phyloP scores from a whole-genome alignment of 2,888 invertebrate species.

The Ditula angustiorana region DNA sequence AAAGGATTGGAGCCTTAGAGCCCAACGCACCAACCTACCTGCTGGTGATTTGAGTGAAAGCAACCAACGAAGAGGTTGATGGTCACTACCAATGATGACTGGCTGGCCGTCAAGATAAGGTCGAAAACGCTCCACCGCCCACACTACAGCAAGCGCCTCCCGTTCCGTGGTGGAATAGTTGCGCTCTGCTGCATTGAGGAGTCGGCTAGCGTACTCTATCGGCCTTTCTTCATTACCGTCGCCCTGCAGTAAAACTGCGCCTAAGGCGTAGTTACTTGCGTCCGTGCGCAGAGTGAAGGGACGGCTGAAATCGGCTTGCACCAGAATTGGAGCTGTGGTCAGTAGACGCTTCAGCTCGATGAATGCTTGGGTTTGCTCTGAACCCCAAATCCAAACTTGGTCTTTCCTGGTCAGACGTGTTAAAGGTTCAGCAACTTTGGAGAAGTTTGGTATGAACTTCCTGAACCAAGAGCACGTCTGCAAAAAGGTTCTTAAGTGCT shows the following conservation, averaged over 20 bases:
- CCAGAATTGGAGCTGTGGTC: too few species aligned
- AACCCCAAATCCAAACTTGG: conserved; percentile 17
- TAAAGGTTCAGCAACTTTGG: too few species aligned
- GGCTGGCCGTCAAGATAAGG: conserved; percentile 60
- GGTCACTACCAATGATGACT: conserved; percentile 61
- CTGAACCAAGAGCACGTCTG: conserved; percentile 47
- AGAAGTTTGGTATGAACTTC: conserved; percentile 1
- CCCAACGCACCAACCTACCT: conserved; percentile 69
- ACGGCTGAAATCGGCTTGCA: too few species aligned
- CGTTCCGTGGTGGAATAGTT: conserved; percentile 60
- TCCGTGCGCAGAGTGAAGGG: too few species aligned
- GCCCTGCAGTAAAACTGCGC: conserved; percentile 40
- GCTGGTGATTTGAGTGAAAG: conserved; percentile 61
- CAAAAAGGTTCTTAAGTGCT: conserved; percentile 40
- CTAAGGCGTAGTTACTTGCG: too few species aligned
- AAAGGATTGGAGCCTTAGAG: conserved; percentile 56
- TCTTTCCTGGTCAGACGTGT: too few species aligned
- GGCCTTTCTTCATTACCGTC: conserved; percentile 30
- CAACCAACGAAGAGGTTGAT: conserved; percentile 70
- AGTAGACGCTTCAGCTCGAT: conserved; percentile 40
- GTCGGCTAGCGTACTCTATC: background rate
- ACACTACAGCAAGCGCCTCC: too few species aligned
- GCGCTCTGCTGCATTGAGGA: conserved; percentile 38
- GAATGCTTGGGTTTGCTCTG: conserved; percentile 38
- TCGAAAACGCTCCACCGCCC: too few species aligned